phyloP scores from a whole-genome alignment of 2,113 vertebrate species.

The Bothrops jararaca region DNA sequence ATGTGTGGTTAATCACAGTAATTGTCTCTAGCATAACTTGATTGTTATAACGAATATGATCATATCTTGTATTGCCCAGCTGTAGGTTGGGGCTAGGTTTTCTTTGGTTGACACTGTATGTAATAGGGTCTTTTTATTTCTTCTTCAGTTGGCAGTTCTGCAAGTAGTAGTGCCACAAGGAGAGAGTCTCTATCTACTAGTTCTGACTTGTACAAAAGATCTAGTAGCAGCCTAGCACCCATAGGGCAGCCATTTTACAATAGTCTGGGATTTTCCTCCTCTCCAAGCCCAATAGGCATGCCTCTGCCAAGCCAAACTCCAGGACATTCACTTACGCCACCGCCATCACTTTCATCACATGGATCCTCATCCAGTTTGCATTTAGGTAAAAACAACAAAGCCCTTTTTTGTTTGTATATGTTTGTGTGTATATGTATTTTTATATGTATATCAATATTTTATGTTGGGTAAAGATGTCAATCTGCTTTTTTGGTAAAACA shows the following conservation, averaged over 20 bases:
- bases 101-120: conserved; percentile 80
- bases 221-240: conserved; percentile 93
- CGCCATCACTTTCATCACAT: conserved; percentile 95
- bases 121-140: conserved; percentile 77
- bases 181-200: conserved; percentile 94
- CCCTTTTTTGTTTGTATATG: conserved; percentile 76
- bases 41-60: conserved; percentile 78
- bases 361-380: conserved; percentile 97
- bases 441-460: conserved; percentile 75
- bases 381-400: conserved; percentile 80
- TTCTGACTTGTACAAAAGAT: conserved; percentile 95
- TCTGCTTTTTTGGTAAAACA: conserved; percentile 68
- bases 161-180: conserved; percentile 92
- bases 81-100: conserved; percentile 79
- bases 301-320: conserved; percentile 90
- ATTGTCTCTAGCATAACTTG: conserved; percentile 72
- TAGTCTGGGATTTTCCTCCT: conserved; percentile 97
- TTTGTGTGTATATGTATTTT: conserved; percentile 75
- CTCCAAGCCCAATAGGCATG: conserved; percentile 96
- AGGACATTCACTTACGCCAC: conserved; percentile 96
- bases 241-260: conserved; percentile 97
- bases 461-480: conserved; percentile 77
- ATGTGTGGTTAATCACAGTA: conserved; percentile 76
- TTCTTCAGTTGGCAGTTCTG: conserved; percentile 90
- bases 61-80: conserved; percentile 76